Evolutionary conservation across 2,797 vertebrate species (phyloP).

Genomic region (Mormyrops boulengeri): DNA sequence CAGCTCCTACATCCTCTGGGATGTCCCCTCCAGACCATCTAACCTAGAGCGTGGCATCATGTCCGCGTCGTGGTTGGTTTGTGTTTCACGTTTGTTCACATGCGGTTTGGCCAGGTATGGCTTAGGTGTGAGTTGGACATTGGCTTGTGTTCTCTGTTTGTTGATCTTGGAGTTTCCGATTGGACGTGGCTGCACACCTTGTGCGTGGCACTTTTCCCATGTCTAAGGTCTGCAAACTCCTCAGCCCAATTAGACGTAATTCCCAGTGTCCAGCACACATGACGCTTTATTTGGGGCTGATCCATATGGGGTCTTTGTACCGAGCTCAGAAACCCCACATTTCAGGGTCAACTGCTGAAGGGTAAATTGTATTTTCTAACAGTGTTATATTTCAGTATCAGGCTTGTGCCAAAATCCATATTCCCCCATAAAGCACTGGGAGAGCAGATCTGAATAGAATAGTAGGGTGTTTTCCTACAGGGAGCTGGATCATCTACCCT

Average conservation of each 20-base stretch:
- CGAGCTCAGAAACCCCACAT: neutral
- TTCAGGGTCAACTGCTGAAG: neutral
- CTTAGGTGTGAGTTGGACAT: neutral
- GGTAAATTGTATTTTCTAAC: neutral
- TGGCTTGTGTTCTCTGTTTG: neutral
- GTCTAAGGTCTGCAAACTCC: neutral
- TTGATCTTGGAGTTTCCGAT: neutral
- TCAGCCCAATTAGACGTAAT: neutral
- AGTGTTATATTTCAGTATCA: neutral
- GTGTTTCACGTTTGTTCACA: neutral
- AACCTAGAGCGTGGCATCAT: neutral
- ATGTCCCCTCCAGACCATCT: neutral
- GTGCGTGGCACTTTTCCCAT: neutral
- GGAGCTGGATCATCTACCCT: neutral
- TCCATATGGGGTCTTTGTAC: neutral
- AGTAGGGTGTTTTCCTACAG: neutral
- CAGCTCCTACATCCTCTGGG: neutral
- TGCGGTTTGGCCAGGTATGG: neutral
- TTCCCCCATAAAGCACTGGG: neutral
- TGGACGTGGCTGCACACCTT: neutral
- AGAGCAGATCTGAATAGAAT: neutral
- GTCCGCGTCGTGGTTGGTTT: neutral
- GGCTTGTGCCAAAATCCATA: neutral
- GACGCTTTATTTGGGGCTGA: neutral
- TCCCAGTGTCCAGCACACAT: neutral